Base-by-base conservation (phyloP, 2,888 invertebrate genomes). In the Drosophila helvetica region DNA sequence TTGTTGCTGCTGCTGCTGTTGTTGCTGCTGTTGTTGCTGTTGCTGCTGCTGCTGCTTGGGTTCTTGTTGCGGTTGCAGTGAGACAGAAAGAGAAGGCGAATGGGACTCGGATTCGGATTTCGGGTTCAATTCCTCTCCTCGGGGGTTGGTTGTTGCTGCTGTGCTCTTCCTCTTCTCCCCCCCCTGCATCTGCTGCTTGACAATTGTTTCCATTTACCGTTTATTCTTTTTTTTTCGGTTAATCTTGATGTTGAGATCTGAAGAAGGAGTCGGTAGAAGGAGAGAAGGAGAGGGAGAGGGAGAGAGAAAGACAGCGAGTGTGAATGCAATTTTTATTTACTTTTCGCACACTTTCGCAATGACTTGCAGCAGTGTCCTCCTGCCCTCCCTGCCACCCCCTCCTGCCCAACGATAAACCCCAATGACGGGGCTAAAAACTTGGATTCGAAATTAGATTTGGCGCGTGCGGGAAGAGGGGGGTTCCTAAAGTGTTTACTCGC, bases 61-160 rank as follows among this genome's bases (percentile, higher is more conserved):
- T 69, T 78, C 71, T 56, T 73, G 78, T 73, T 80, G 80, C 73
- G 83, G 80, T 57, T 48, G 48, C 22, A 50, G 19, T 9, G 46
- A 17, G 33, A 58, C 43, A 53, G 33, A 53, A 25, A n/a, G 15
- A 42, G 7, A 51, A 50, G 45, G 53, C 33, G 27, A 17, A 47
- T 27, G 45, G 71, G 47, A 65, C 68, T 68, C 69, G 56, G 43
- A 52, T 64, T 68, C 69, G 55, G 43, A 52, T 65, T 71, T 71
- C 74, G 74, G 74, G 50, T 74, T 74, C 52, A 74, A 64, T 56
- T 57, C 43, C 52, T 38, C 38, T 38, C 15, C 38, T n/a, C 38
- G 56, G 53, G 70, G 70, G 70, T 68, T 70, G 59, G 59, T 38
- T 48, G 57, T 17, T 46, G 62, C 25, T 27, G 15, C 22, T 45